phyloP scores from a whole-genome alignment of 2,113 vertebrate species.

The Donacobius atricapilla region DNA sequence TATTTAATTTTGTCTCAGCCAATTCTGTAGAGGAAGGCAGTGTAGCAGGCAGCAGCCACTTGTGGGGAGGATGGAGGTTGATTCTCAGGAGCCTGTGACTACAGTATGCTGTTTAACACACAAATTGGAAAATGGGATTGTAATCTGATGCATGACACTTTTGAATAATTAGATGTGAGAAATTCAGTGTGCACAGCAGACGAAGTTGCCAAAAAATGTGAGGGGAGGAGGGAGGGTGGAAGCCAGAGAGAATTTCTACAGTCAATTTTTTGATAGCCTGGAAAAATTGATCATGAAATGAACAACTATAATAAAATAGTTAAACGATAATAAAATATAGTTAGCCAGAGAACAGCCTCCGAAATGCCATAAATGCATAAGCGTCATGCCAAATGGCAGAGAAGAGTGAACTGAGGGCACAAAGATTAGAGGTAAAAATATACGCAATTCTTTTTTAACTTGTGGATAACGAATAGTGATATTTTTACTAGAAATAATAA shows the following conservation, averaged over 20 bases:
- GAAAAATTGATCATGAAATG: not conserved
- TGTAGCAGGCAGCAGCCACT: not conserved
- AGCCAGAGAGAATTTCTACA: not conserved
- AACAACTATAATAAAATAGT: too few relatives aligned
- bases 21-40: not conserved
- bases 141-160: conserved; percentile 5
- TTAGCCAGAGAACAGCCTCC: not conserved
- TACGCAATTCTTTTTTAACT: not conserved
- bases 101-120: not conserved
- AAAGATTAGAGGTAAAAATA: not conserved
- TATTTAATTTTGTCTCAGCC: not conserved
- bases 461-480: not conserved
- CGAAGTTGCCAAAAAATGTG: not conserved
- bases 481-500: not conserved
- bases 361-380: not conserved
- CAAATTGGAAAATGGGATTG: conserved; percentile 31
- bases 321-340: too few relatives aligned
- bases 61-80: not conserved
- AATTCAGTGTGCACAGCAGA: conserved; percentile 4
- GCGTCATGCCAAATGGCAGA: not conserved
- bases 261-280: not conserved
- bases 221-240: accelerated
- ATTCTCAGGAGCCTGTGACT: not conserved
- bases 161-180: conserved; percentile 15
- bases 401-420: not conserved